These are phyloP conservation scores for Condylura cristata DNA, from an alignment of 2,113 vertebrate species.

Conservation along the genomic window DNA sequence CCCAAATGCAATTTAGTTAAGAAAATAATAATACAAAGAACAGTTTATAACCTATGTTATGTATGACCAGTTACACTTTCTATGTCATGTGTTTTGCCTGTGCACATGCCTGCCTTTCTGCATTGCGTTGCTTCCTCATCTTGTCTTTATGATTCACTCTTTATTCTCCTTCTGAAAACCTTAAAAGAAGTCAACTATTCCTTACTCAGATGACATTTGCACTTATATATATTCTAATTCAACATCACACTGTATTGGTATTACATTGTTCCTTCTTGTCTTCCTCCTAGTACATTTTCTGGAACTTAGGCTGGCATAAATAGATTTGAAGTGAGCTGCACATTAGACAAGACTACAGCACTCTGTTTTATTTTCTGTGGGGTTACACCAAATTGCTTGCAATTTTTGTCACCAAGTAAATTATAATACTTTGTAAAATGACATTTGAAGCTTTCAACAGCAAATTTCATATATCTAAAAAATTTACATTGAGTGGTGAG, in stretches of 20 bases:
- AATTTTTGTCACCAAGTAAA: neutral
- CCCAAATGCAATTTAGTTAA: constrained; percentile 2
- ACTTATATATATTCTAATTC: neutral
- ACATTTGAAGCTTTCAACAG: neutral
- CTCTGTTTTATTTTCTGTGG: neutral
- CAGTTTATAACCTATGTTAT: neutral
- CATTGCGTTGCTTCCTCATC: neutral
- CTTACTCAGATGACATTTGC: neutral
- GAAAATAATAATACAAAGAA: neutral
- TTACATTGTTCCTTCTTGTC: neutral
- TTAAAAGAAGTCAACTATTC: neutral
- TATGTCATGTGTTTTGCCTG: neutral
- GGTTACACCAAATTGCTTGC: neutral
- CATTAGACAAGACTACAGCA: neutral
- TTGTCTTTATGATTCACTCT: neutral
- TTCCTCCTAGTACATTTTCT: neutral
- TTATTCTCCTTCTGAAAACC: neutral
- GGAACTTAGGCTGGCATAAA: neutral
- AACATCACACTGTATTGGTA: neutral
- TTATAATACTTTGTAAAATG: neutral
- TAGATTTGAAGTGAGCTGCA: neutral
- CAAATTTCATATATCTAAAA: neutral
- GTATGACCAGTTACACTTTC: neutral
- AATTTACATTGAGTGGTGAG: neutral
- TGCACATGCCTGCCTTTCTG: neutral